Base-by-base conservation (phyloP, 1,140 invertebrate genomes). In the Drosophila pachea region DNA sequence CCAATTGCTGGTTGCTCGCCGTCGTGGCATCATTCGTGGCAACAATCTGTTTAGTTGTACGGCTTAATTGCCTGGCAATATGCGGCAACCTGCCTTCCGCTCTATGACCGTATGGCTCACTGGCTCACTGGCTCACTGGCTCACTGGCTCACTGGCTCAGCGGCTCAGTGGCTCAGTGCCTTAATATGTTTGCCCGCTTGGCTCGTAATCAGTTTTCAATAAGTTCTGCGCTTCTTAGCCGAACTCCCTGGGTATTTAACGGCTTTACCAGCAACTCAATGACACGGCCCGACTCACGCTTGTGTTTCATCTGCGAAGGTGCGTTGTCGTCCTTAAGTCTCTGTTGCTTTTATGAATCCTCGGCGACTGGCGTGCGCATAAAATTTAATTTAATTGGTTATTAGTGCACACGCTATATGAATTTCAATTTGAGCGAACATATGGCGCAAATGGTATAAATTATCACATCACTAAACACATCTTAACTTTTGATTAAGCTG, bases 51-150 rank as follows among this genome's bases (percentile, higher is more conserved):
- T 83, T 78, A 69, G 61, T 64, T 74, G 49, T 66, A 59, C 70
- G 48, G 73, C 74, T 84, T 84, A 84, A 83, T 83, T 83, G 68
- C 76, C 55, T 59, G 73, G 79, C 78, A 81, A 82, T 74, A 82
- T 81, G 70, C 78, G 77, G 73, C 68, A 56, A 16, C 40, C 45
- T 56, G 29, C 40, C 32, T 31, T 45, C 42, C 40, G 22, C 22
- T 22, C 22, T 22, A 22, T 22, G 22, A 3, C 22, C 22, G 29
- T 56, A 6, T 40, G 40, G 31, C 6, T 32, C 31, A 55, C n/a
- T 32, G 29, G 12, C 16, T 40, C 33, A 53, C 33, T 36, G 52
- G 22, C 22, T n/a, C n/a, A n/a, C n/a, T n/a, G 22, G 22, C 22
- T 22, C 9, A 54, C 5, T n/a, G 52, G 4, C 11, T 42, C 14